Base-by-base conservation (phyloP, 2,113 vertebrate genomes). In the Baryphthengus martii region DNA sequence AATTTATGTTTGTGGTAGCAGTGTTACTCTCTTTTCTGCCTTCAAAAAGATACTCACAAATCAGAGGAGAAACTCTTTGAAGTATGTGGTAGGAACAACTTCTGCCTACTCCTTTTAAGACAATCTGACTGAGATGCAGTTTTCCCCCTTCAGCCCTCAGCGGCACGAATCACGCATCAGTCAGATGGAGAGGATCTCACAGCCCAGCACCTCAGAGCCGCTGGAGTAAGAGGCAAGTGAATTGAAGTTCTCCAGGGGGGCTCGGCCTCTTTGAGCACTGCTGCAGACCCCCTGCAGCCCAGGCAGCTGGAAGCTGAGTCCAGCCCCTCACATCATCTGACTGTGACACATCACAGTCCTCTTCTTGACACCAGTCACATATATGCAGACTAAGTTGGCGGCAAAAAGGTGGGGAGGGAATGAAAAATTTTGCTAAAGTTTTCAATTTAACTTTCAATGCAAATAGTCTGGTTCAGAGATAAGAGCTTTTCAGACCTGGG, bases 51-150 rank as follows among this genome's bases (percentile, higher is more conserved):
- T 53, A 40, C 35, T 94, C 83, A 90, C 49, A 94, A 89, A 85
- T 37, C 76, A 78, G 85, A 86, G 52, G 65, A 95, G 61, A 31
- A 93, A 81, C 42, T 33, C 90, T 94, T 81, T 96, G 92, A 96
- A 89, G 93, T 78, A 37, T 42, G 56, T 21, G 40, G 75, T 33
- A 62, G 93, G 86, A 95, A 96, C 79, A 55, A n/a, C 73, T 82
- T 61, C 83, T 93, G 90, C 80, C 92, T 47, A 52, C 88, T 94
- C 70, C 72, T 90, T 58, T 88, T 74, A 86, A 74, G 56, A 26
- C 4, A 6, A 52, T 45, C 76, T 53, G 76, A 90, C 65, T 4
- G 0, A 7, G 10, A 68, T 0, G 1, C 73, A 65, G 67, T 45
- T 78, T 53, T 92, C 77, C 59, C 5, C 10, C 61, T 78, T 68